Evolutionary conservation across 2,888 invertebrate genomes (phyloP).

Genomic region (Orthonevra nobilis): DNA sequence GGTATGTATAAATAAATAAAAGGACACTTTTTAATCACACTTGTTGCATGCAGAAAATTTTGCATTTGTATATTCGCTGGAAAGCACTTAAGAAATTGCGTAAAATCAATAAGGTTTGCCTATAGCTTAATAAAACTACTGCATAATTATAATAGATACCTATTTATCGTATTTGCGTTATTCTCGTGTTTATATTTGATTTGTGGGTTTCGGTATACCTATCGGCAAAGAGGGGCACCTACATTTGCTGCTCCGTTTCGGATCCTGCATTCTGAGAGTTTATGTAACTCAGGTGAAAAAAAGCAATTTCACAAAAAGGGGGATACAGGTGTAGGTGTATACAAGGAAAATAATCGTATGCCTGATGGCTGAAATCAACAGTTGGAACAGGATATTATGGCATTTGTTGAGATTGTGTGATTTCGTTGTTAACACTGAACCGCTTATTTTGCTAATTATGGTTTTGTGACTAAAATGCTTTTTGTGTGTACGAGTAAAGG

Average conservation of each 20-base stretch:
- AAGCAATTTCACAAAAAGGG: slow-evolving; percentile 49
- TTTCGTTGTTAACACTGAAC: slow-evolving; percentile 54
- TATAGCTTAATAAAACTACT: slow-evolving; percentile 43
- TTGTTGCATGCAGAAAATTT: slow-evolving; percentile 60
- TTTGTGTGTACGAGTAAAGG: too few relatives aligned
- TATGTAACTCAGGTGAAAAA: slow-evolving; percentile 43
- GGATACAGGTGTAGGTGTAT: slow-evolving; percentile 39
- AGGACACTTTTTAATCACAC: slow-evolving; percentile 42
- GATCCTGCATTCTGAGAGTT: slow-evolving; percentile 20
- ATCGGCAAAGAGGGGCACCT: slow-evolving; percentile 14
- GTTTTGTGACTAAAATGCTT: slow-evolving; percentile 40
- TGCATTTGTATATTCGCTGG: not conserved
- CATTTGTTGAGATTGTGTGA: slow-evolving; percentile 49
- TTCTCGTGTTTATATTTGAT: slow-evolving; percentile 31
- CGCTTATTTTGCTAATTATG: slow-evolving; percentile 60
- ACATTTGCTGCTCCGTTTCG: not conserved
- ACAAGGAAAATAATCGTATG: slow-evolving; percentile 32
- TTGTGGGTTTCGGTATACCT: too few relatives aligned
- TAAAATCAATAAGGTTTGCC: slow-evolving; percentile 62
- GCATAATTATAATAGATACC: too few relatives aligned
- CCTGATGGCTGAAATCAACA: slow-evolving; percentile 57
- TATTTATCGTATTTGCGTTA: slow-evolving; percentile 51
- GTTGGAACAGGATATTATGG: slow-evolving; percentile 59
- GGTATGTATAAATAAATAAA: slow-evolving; percentile 49
- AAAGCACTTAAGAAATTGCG: slow-evolving; percentile 48